phyloP scores from a whole-genome alignment of 2,113 vertebrate genomes.

The human (Homo sapiens) region DNA sequence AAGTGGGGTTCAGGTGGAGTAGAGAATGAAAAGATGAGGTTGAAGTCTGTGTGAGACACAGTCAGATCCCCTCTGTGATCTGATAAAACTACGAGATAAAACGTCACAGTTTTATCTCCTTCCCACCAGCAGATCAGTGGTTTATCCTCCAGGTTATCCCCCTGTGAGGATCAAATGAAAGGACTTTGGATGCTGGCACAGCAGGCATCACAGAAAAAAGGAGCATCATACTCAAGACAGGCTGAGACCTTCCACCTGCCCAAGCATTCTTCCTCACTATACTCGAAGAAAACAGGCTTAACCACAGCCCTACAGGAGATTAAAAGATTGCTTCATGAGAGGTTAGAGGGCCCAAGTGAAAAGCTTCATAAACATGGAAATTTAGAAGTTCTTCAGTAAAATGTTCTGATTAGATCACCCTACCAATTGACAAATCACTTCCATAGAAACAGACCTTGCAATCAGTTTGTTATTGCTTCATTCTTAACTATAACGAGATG shows the following conservation, averaged over 20 bases:
- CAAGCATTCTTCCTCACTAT: neutral
- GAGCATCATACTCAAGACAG: neutral
- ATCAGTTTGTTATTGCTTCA: neutral
- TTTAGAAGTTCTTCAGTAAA: neutral
- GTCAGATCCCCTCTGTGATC: too few species aligned
- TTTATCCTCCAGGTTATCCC: neutral
- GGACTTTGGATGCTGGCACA: neutral
- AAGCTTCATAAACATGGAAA: neutral
- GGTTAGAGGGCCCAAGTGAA: neutral
- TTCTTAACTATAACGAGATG: neutral
- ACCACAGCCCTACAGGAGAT: neutral
- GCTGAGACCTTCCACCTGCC: neutral
- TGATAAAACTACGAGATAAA: too few species aligned
- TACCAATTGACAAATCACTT: neutral
- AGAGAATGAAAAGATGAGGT: neutral
- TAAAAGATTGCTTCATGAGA: neutral
- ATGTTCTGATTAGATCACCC: neutral
- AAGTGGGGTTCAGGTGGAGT: neutral
- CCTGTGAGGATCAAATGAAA: neutral
- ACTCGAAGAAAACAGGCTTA: neutral
- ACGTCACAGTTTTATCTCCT: neutral
- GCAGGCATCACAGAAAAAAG: neutral
- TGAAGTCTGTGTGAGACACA: neutral
- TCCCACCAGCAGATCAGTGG: neutral
- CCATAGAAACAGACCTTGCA: neutral